A percentile compares a stretch with the other conserved stretches of the same genome.
Conservation (phyloP, 2,888 invertebrate species). For the Ischnura elegans region DNA sequence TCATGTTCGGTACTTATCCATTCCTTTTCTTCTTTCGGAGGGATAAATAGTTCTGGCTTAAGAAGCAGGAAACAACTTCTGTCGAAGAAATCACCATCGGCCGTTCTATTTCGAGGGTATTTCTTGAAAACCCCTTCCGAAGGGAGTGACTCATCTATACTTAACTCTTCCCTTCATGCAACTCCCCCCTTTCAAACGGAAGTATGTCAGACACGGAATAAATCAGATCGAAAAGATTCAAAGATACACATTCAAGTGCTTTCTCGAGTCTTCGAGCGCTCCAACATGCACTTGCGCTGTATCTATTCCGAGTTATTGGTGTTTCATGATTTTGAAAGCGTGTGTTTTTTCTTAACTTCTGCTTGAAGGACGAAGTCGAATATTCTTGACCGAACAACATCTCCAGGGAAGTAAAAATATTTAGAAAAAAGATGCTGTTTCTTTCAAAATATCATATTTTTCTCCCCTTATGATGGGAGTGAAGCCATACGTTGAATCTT, state of each 20-base stretch:
- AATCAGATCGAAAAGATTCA: not conserved
- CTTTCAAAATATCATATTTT: no score
- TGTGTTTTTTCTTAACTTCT: no score
- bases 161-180: not conserved
- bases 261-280: not conserved
- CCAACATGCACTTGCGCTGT: no score
- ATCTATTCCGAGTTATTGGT: no score
- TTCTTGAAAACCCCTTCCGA: not conserved
- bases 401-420: no score
- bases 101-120: not conserved
- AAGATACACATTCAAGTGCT: not conserved
- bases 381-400: no score
- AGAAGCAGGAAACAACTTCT: conserved; percentile 10
- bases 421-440: no score
- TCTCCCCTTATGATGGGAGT: no score
- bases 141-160: not conserved
- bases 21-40: not conserved
- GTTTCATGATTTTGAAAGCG: no score
- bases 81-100: conserved; percentile 14
- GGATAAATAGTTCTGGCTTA: not conserved
- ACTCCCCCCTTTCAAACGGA: not conserved
- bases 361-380: no score
- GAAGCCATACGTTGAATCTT: no score
- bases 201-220: conserved; percentile 24
- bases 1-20: not conserved